Percentiles rank a stretch among this genome's conserved stretches.
Evolutionary conservation across 2,797 vertebrate genomes (phyloP).

Genomic region (Cryptoprocta ferox): DNA sequence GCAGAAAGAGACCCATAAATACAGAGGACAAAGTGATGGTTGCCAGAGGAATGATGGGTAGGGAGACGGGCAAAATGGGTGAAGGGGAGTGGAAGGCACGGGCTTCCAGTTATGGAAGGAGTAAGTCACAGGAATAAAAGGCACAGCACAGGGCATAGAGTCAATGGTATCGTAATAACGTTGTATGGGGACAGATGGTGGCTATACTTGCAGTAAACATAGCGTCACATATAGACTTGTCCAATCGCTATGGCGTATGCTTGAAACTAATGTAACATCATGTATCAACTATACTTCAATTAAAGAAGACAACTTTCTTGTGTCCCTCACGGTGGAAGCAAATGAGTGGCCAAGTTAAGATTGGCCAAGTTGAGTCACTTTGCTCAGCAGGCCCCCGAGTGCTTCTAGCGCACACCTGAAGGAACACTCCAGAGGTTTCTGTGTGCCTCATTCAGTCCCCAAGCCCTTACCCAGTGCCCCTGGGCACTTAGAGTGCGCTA

Average conservation of each 20-base stretch:
- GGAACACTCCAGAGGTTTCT: background rate
- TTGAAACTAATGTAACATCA: background rate
- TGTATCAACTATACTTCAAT: background rate
- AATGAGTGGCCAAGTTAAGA: background rate
- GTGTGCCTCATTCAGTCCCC: no score
- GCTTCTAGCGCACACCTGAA: background rate
- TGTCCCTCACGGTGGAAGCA: background rate
- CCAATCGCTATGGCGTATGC: background rate
- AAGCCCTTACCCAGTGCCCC: background rate
- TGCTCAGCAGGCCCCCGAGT: background rate
- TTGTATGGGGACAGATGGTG: background rate
- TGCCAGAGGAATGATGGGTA: background rate
- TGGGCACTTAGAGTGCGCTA: background rate
- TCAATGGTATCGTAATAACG: background rate
- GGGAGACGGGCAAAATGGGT: background rate
- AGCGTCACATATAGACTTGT: accelerated
- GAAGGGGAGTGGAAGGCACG: background rate
- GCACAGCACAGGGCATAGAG: background rate
- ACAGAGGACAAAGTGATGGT: background rate
- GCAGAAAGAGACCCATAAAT: background rate
- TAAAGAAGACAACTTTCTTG: background rate
- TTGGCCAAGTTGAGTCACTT: background rate
- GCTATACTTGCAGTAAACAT: background rate
- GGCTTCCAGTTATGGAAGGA: background rate
- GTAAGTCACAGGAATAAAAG: background rate